Evolutionary conservation across 1,140 invertebrate genomes (phyloP).

Genomic region (Aphaenogaster rudis): DNA sequence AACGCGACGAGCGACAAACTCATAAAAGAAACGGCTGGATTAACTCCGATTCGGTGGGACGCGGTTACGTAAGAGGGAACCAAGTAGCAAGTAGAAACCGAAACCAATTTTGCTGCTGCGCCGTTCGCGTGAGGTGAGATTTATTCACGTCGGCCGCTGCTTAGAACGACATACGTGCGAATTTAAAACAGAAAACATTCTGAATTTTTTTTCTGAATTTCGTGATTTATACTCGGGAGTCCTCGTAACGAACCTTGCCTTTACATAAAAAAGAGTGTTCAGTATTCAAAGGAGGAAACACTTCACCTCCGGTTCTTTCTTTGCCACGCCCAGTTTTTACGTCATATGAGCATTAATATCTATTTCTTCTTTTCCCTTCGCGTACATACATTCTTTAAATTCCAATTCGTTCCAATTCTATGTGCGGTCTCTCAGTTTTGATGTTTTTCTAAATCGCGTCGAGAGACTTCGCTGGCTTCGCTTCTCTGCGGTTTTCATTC

Average conservation of each 20-base stretch:
- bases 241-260: background rate
- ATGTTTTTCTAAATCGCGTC: constrained; percentile 3
- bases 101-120: constrained; percentile 19
- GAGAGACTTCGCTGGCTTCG: constrained; percentile 30
- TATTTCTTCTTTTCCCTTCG: background rate
- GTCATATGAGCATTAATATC: background rate
- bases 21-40: constrained; percentile 51
- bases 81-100: constrained; percentile 35
- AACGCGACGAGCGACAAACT: constrained; percentile 43
- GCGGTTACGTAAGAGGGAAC: constrained; percentile 26
- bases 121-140: background rate
- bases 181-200: constrained; percentile 18
- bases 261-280: background rate
- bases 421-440: background rate
- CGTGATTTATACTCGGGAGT: background rate
- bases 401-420: background rate
- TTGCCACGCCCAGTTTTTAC: constrained; percentile 52
- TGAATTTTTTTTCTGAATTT: background rate
- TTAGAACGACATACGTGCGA: background rate
- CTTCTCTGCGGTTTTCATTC: constrained; percentile 6
- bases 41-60: constrained; percentile 15
- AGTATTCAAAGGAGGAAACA: background rate
- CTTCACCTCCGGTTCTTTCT: background rate
- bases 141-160: background rate
- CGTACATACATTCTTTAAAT: background rate